A percentile compares a stretch with the other conserved stretches of the same genome.
Conservation (phyloP, 2,888 invertebrate genomes). For the Brenthis daphne region DNA sequence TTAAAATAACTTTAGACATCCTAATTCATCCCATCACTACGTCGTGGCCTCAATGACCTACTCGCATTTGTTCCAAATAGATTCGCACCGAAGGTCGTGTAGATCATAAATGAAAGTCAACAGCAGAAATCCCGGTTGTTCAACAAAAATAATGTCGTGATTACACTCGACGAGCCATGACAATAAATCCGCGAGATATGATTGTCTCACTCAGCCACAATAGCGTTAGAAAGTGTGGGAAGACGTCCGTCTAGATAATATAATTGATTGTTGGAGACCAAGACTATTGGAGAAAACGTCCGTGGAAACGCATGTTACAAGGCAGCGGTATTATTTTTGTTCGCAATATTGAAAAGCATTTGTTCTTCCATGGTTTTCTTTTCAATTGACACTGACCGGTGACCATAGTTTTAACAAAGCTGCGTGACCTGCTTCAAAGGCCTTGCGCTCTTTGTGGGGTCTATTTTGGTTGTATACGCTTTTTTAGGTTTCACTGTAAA, state of each 20-base stretch:
- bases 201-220: constrained; percentile 71
- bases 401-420: constrained; percentile 32
- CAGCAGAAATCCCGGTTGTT: constrained; percentile 45
- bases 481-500: constrained; percentile 18
- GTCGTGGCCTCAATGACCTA: constrained; percentile 18
- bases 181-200: constrained; percentile 52
- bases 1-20: neutral
- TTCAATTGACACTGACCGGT: constrained; percentile 33
- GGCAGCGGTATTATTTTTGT: constrained; percentile 43
- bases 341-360: constrained; percentile 43
- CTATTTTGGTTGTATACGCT: constrained; percentile 30
- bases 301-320: constrained; percentile 46
- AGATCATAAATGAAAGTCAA: constrained; percentile 46
- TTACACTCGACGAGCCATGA: constrained; percentile 46
- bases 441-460: constrained; percentile 34
- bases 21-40: neutral
- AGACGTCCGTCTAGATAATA: constrained; percentile 60
- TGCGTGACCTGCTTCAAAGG: constrained; percentile 36
- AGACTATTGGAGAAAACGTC: constrained; percentile 51
- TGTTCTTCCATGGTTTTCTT: constrained; percentile 37
- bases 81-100: constrained; percentile 21
- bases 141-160: constrained; percentile 52
- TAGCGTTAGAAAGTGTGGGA: constrained; percentile 79
- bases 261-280: constrained; percentile 67
- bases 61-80: constrained; percentile 23